Conservation (phyloP, 2,797 vertebrate species). For the Pyrocephalus nanus region DNA sequence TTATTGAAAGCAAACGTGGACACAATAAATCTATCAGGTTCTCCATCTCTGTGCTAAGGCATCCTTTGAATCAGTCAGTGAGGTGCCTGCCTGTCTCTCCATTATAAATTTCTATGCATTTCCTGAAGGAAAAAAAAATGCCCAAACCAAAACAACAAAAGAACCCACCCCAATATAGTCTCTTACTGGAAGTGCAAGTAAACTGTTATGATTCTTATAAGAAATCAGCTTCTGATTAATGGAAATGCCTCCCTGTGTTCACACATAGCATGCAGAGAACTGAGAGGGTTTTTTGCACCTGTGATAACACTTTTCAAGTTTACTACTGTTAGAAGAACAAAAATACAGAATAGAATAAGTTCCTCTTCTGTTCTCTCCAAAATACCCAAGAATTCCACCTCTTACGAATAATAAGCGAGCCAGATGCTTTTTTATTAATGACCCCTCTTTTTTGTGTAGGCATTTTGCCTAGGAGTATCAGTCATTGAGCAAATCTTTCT, state of each 20-base stretch:
- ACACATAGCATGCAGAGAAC: background rate
- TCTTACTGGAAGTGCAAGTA: conserved; percentile 4
- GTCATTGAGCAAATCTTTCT: accelerated
- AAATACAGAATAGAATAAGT: background rate
- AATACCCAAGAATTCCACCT: background rate
- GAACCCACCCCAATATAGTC: background rate
- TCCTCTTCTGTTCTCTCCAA: background rate
- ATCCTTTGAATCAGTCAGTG: background rate
- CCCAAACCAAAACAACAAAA: background rate
- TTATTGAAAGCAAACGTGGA: background rate
- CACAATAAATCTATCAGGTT: background rate
- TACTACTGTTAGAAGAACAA: background rate
- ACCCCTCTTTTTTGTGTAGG: background rate
- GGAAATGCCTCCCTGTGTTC: background rate
- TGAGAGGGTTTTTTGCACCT: background rate
- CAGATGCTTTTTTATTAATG: background rate
- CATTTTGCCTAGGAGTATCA: background rate
- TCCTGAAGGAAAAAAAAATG: background rate
- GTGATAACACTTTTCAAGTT: background rate
- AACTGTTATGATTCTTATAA: background rate
- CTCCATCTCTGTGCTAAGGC: background rate
- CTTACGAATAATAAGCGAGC: background rate
- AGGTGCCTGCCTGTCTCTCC: background rate
- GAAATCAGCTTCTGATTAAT: conserved; percentile 2
- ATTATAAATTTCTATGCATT: conserved; percentile 31